phyloP scores from a whole-genome alignment of 2,888 invertebrate species.

The Apamea monoglypha region DNA sequence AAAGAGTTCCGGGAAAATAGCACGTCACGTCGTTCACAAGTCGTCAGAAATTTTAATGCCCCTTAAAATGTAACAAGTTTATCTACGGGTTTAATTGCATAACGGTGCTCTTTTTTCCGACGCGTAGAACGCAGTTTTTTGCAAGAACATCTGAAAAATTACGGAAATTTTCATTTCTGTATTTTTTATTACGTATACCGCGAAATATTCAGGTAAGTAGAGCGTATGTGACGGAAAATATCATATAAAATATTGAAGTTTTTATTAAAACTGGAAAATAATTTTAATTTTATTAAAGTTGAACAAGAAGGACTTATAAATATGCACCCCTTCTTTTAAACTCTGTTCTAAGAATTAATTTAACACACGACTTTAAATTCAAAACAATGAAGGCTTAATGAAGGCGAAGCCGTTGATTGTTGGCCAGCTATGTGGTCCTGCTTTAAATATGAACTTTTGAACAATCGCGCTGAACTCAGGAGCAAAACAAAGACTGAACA shows the following conservation, averaged over 20 bases:
- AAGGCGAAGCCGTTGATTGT: conserved; percentile 8
- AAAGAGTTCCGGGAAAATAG: conserved; percentile 64
- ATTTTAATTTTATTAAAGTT: conserved; percentile 8
- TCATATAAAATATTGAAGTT: conserved; percentile 21
- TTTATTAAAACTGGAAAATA: conserved; percentile 7
- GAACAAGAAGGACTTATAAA: conserved; percentile 12
- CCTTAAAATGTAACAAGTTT: conserved; percentile 74
- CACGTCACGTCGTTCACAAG: conserved; percentile 69
- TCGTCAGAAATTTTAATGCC: conserved; percentile 72
- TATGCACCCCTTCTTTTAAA: conserved; percentile 27
- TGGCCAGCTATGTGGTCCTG: neutral
- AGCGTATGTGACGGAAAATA: conserved; percentile 29
- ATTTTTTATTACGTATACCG: conserved; percentile 32
- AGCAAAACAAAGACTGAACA: conserved; percentile 38
- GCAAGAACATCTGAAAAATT: conserved; percentile 40
- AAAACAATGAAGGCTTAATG: conserved; percentile 24
- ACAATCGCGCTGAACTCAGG: conserved; percentile 33
- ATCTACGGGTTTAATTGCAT: conserved; percentile 73
- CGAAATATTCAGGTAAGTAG: conserved; percentile 12
- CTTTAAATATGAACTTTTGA: conserved; percentile 27
- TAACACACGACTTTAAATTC: conserved; percentile 20
- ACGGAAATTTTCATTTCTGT: conserved; percentile 20
- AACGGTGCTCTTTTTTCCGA: conserved; percentile 68
- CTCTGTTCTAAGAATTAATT: conserved; percentile 16
- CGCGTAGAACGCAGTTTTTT: conserved; percentile 54